Evolutionary conservation across 2,888 invertebrate genomes (phyloP).

Genomic region (Sepioteuthis lessoniana): DNA sequence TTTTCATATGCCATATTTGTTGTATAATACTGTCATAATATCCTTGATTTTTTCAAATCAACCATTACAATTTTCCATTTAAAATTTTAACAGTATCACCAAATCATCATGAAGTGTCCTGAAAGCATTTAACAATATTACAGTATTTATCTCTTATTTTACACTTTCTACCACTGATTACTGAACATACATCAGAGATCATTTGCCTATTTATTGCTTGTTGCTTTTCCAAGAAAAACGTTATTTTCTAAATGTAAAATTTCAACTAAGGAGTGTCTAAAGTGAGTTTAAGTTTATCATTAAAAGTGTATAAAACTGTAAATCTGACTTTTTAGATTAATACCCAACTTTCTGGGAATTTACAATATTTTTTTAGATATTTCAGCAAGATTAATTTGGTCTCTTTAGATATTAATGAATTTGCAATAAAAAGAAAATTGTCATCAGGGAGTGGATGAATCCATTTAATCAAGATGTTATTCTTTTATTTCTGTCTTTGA

Average conservation of each 20-base stretch:
- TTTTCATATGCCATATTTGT: too few species aligned
- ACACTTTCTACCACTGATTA: neutral
- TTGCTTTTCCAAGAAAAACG: neutral
- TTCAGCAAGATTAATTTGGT: neutral
- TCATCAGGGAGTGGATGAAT: neutral
- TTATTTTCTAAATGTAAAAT: neutral
- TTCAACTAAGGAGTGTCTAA: neutral
- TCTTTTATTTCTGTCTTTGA: neutral
- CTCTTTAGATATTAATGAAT: neutral
- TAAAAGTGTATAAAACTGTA: neutral
- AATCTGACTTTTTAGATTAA: neutral
- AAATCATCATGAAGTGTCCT: neutral
- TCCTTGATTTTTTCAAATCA: too few species aligned
- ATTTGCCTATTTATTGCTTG: neutral
- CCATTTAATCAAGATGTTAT: neutral
- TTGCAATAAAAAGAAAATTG: neutral
- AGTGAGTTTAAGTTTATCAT: neutral
- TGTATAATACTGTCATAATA: too few species aligned
- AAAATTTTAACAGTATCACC: too few species aligned
- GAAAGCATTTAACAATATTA: neutral
- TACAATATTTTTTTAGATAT: neutral
- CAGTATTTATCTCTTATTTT: neutral
- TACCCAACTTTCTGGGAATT: neutral
- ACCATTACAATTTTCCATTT: too few species aligned
- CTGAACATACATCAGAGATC: neutral